Evolutionary conservation across 2,113 vertebrate genomes (phyloP).

Genomic region (Microtus ochrogaster): DNA sequence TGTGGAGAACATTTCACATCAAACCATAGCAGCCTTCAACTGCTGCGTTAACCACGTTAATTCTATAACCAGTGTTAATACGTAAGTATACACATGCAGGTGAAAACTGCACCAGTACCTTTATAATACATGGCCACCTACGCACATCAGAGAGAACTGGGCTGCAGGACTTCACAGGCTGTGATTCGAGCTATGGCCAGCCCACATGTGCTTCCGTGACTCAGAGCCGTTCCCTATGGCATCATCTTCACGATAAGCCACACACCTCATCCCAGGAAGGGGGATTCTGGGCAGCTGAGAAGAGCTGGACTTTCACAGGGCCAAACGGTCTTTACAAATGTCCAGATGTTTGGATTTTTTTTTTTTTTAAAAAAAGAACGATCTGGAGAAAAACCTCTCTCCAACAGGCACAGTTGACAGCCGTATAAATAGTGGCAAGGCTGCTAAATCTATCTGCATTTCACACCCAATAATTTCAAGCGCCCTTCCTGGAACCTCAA

Average conservation of each 20-base stretch:
- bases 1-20: not conserved
- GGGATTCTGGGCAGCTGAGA: conserved; percentile 47
- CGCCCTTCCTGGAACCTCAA: conserved; percentile 78
- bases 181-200: not conserved
- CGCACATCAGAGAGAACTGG: not conserved
- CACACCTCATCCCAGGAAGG: not conserved
- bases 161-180: not conserved
- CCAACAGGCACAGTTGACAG: conserved; percentile 68
- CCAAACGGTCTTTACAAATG: not conserved
- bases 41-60: not conserved
- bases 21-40: not conserved
- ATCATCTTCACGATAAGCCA: not conserved
- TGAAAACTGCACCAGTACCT: not conserved
- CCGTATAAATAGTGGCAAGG: conserved; percentile 82
- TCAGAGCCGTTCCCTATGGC: not conserved
- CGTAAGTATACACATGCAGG: not conserved
- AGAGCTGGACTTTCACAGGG: not conserved
- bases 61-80: not conserved
- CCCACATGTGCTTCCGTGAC: not conserved
- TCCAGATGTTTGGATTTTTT: conserved; percentile 62
- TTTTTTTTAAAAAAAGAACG: not conserved
- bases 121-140: rapidly evolving
- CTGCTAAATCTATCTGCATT: conserved; percentile 86
- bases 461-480: conserved; percentile 86
- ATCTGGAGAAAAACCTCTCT: not conserved